Base-by-base conservation (phyloP, 2,888 invertebrate species). In the Hyposoter didymator region DNA sequence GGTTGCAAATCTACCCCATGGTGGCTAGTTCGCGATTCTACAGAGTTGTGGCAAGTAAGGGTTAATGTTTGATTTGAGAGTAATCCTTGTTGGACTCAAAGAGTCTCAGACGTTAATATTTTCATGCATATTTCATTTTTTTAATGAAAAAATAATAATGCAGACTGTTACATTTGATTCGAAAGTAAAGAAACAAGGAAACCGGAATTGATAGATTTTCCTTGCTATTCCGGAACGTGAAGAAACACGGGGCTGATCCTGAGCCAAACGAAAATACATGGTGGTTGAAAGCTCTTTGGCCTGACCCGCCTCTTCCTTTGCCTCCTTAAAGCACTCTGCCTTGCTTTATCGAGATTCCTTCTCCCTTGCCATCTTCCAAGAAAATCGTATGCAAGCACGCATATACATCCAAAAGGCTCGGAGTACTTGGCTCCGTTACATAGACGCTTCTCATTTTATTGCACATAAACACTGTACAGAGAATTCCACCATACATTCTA, bases 171-270 rank as follows among this genome's bases (percentile, higher is more conserved):
- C 45, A 69, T 59, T 47, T 35, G 70, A 43, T 70, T 52, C 35
- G 69, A 32, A 45, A 47, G 62, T 59, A 79, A 81, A 74, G 14
- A 55, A 74, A 66, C 67, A 62, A 78, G 62, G 73, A 43, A 67
- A 88, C 84, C 86, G 89, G 89, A 93, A 93, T 93, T 93, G 92
- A 93, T 93, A 91, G 92, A 92, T 91, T 90, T 89, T 89, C 80
- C 82, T 88, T 90, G 87, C 90, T 89, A 90, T 91, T 90, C 90
- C 90, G 89, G 32, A 72, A 52, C 49, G 67, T 39, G 49, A 52
- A 78, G 74, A 59, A 74, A 47, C 59, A 35, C 5, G 3, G 5
- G 49, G 67, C 22, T 80, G 75, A 81, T 81, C 81, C 28, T 35
- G 76, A 76, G 84, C 84, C 84, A 80, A 84, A 39, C 76, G 80